Conservation (phyloP, 2,797 vertebrate species). For the Rhinogobio ventralis region DNA sequence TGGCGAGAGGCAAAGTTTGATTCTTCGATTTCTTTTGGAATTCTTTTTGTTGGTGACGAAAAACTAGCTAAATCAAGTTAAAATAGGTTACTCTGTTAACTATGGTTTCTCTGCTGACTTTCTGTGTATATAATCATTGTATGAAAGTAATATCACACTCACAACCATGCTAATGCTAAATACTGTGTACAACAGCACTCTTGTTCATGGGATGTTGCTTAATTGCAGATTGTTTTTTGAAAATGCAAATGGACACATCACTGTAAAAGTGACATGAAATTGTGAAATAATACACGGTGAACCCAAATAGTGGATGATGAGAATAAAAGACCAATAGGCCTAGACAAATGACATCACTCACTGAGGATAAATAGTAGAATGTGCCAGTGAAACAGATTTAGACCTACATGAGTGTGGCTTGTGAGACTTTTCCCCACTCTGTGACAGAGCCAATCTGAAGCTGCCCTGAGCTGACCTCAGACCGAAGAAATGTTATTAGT, state of each 20-base stretch:
- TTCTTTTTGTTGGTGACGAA: too few species aligned
- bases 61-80: background rate
- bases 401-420: slow-evolving; percentile 23
- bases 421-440: slow-evolving; percentile 74
- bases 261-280: too few species aligned
- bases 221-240: background rate
- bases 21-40: background rate
- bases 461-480: slow-evolving; percentile 73
- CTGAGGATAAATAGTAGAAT: slow-evolving; percentile 47
- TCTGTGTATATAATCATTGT: background rate
- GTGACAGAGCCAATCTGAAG: slow-evolving; percentile 77
- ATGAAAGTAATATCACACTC: background rate
- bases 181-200: background rate
- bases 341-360: slow-evolving; percentile 30
- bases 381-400: slow-evolving; percentile 27
- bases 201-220: background rate
- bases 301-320: background rate
- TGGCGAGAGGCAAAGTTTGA: too few species aligned
- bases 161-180: background rate
- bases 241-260: background rate
- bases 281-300: background rate
- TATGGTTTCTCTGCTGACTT: background rate
- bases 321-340: background rate
- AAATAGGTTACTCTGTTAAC: background rate
- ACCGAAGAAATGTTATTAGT: slow-evolving; percentile 79